These are phyloP conservation scores for Caerostris extrusa DNA, from an alignment of 1,140 invertebrate species.

Conservation along the genomic window DNA sequence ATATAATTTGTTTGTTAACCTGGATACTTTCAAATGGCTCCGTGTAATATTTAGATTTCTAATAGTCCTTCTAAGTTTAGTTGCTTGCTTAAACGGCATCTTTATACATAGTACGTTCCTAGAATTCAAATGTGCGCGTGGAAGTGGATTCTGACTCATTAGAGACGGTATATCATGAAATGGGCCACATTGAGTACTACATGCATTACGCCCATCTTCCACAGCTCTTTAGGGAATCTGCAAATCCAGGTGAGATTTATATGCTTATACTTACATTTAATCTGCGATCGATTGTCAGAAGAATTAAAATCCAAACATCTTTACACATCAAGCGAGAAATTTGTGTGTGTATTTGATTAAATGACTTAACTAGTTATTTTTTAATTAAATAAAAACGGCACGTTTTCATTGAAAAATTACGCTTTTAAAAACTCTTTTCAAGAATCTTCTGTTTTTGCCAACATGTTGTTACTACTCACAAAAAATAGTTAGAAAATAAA, in stretches of 20 bases:
- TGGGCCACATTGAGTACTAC: constrained; percentile 93
- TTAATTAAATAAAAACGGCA: too few relatives aligned
- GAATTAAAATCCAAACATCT: too few relatives aligned
- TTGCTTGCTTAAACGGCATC: background rate
- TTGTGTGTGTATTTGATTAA: too few relatives aligned
- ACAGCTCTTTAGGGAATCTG: constrained; percentile 88
- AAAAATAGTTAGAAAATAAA: too few relatives aligned
- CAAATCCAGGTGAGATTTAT: constrained; percentile 87
- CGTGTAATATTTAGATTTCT: background rate
- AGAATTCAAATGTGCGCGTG: constrained; percentile 95
- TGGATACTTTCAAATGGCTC: background rate
- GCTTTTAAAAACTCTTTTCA: too few relatives aligned
- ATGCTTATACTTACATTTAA: too few relatives aligned
- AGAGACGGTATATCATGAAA: constrained; percentile 91
- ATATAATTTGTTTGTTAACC: background rate
- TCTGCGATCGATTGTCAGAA: too few relatives aligned
- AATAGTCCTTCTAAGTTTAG: background rate
- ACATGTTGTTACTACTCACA: too few relatives aligned
- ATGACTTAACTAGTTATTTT: too few relatives aligned
- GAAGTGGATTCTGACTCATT: constrained; percentile 87
- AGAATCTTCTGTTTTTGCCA: too few relatives aligned
- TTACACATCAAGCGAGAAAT: too few relatives aligned
- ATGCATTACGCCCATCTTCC: constrained; percentile 90
- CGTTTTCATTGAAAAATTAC: too few relatives aligned
- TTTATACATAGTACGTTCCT: background rate